Percentiles rank a stretch among this genome's conserved stretches.
Conservation (phyloP, 2,888 invertebrate genomes). For the Apomyelois bistriatella region DNA sequence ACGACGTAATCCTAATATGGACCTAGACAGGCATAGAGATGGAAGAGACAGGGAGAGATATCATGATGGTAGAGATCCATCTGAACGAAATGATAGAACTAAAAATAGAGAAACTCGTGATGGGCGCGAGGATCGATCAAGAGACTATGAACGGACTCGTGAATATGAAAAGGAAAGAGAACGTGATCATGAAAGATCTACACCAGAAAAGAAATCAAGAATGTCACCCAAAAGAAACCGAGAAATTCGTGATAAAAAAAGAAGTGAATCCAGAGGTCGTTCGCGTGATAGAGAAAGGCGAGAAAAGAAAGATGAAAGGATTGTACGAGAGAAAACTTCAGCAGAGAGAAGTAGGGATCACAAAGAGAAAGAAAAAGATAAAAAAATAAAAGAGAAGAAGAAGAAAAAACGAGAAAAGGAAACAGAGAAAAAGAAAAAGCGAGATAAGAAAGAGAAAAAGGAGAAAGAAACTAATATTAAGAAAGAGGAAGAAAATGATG, state of each 20-base stretch:
- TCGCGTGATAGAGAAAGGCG: constrained; percentile 76
- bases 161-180: constrained; percentile 65
- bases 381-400: constrained; percentile 68
- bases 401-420: constrained; percentile 76
- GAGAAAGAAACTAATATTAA: constrained; percentile 60
- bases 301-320: constrained; percentile 75
- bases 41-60: constrained; percentile 63
- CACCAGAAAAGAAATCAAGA: constrained; percentile 63
- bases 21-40: constrained; percentile 65
- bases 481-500: constrained; percentile 48
- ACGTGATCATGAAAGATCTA: constrained; percentile 60
- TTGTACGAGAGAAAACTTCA: constrained; percentile 59
- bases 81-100: constrained; percentile 61
- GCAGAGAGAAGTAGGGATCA: constrained; percentile 74
- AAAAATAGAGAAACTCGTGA: constrained; percentile 55
- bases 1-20: constrained; percentile 58
- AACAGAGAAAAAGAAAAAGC: constrained; percentile 72
- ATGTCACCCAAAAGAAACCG: constrained; percentile 60
- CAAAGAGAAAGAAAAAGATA: constrained; percentile 79
- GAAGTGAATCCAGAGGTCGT: constrained; percentile 67
- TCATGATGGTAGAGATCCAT: constrained; percentile 57
- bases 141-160: constrained; percentile 53
- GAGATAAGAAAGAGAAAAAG: constrained; percentile 78
- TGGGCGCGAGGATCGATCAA: constrained; percentile 46
- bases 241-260: constrained; percentile 62